Base-by-base conservation (phyloP, 2,797 vertebrate genomes). In the Percopsis omiscomaycus region DNA sequence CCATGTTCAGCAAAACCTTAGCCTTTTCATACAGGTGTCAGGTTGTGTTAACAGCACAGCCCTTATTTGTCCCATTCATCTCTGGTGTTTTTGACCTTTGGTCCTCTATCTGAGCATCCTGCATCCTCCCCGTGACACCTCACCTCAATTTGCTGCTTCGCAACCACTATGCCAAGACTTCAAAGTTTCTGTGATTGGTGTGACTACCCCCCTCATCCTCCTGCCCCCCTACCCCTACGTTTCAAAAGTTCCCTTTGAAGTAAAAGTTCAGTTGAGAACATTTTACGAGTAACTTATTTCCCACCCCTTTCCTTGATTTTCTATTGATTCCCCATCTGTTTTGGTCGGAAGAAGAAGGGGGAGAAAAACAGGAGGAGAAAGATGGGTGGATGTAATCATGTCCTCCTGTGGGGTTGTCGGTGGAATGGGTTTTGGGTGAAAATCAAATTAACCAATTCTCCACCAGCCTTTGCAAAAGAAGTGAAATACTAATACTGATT, bases 231-330 rank as follows among this genome's bases (percentile, higher is more conserved):
- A 9, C 57, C 32, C 45, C 28, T n/a, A 30, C 30, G 37, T 87
- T 84, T 84, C 81, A 81, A 77, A 86, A 86, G 79, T 84, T 83
- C 77, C 73, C 75, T 91, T 92, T 91, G 89, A 93, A 87, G 88
- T 89, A 83, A 89, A 92, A 91, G 89, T 91, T 92, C 86, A 90
- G 79, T 66, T 70, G 57, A 69, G 80, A 88, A 82, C 82, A 85
- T 89, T 91, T 92, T 74, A 83, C 66, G 16, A 85, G 78, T 83
- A 89, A 89, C 89, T 91, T 89, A 89, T 90, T 90, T 89, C 84
- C 77, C 71, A 78, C 76, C 76, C 66, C 46, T 87, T 91, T 80
- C 81, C 87, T 87, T 89, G 89, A 92, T 90, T 90, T 87, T 70
- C 71, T 88, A 93, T 93, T 72, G 91, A 92, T 93, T 90, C 74